Conservation (phyloP, 2,888 invertebrate genomes). For the Hirtodrosophila trivittata region DNA sequence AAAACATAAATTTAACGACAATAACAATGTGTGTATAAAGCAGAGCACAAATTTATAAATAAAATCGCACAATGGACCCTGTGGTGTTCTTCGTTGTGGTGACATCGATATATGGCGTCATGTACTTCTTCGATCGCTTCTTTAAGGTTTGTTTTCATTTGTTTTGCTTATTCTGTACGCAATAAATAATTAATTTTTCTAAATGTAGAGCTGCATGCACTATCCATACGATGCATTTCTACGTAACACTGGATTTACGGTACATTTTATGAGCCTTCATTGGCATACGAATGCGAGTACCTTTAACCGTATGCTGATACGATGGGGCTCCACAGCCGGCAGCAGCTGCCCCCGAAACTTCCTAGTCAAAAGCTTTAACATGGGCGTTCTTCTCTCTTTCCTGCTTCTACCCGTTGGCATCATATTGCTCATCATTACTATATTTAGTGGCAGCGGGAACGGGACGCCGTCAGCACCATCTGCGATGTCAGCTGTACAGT, state of each 20-base stretch:
- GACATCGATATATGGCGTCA: conserved; percentile 87
- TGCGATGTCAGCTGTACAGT: conserved; percentile 45
- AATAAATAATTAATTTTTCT: not conserved
- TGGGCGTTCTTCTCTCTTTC: conserved; percentile 87
- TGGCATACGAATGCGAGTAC: conserved; percentile 89
- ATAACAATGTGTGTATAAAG: conserved; percentile 46
- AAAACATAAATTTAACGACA: conserved; percentile 29
- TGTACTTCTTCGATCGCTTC: conserved; percentile 92
- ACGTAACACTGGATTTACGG: conserved; percentile 89
- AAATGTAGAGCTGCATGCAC: conserved; percentile 90
- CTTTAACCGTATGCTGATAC: conserved; percentile 90
- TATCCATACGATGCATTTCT: conserved; percentile 91
- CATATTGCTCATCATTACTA: conserved; percentile 85
- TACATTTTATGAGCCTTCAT: conserved; percentile 89
- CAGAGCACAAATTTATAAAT: conserved; percentile 14
- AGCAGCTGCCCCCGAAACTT: conserved; percentile 81
- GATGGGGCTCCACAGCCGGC: conserved; percentile 88
- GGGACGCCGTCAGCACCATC: conserved; percentile 7
- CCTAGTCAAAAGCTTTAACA: conserved; percentile 88
- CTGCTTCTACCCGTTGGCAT: conserved; percentile 88
- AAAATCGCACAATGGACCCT: conserved; percentile 86
- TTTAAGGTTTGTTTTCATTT: conserved; percentile 87
- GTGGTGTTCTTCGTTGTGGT: conserved; percentile 86
- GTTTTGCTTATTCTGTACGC: too few species aligned
- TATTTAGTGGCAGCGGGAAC: conserved; percentile 82